These are phyloP conservation scores for Sipha flava DNA, from an alignment of 1,140 invertebrate species.

Conservation along the genomic window DNA sequence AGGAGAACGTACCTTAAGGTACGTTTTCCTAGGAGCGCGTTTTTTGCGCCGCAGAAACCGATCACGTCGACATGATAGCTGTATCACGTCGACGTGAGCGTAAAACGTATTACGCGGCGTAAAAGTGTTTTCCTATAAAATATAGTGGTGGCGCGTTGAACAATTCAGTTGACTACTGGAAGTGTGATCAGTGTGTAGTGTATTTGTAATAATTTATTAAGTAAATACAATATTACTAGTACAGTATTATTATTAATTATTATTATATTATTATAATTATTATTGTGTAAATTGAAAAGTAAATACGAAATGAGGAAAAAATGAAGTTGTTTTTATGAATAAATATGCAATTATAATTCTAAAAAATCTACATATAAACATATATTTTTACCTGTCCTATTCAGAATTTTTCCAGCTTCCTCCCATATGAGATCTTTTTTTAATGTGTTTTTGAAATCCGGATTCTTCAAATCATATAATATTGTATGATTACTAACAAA, in stretches of 20 bases:
- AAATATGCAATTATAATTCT: neutral
- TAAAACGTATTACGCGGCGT: no score
- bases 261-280: neutral
- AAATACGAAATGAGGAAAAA: neutral
- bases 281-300: neutral
- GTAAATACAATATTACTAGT: neutral
- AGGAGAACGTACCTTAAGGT: no score
- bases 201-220: no score
- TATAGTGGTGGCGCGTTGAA: no score
- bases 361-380: constrained; percentile 7
- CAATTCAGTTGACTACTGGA: no score
- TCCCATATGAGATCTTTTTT: neutral
- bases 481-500: neutral
- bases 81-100: no score
- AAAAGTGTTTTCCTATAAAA: no score
- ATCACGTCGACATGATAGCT: no score
- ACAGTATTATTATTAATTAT: neutral
- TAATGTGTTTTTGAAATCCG: neutral
- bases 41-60: no score
- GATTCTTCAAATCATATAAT: neutral
- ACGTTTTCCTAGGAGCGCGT: no score
- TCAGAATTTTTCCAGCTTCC: neutral
- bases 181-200: no score
- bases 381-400: neutral
- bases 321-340: neutral